Conservation (phyloP, 2,888 invertebrate genomes). For the Clitarchus hookeri region DNA sequence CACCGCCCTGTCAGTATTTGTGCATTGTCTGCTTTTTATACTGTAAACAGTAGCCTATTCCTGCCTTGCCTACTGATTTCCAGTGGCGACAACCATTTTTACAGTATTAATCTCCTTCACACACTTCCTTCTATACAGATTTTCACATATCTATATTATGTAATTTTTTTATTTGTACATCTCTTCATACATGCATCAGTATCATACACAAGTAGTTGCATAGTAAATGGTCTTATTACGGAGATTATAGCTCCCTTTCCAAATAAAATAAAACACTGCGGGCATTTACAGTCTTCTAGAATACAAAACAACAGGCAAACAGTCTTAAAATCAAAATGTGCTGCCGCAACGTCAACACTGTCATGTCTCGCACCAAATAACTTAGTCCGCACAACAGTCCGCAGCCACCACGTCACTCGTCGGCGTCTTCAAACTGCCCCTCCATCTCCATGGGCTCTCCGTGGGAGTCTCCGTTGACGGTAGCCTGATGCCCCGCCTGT, state of each 20-base stretch:
- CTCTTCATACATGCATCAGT: not conserved
- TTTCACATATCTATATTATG: too few species aligned
- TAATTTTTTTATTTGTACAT: too few species aligned
- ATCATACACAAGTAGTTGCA: not conserved
- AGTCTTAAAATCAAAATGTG: not conserved
- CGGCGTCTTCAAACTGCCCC: slow-evolving; percentile 29
- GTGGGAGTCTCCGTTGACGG: not conserved
- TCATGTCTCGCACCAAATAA: not conserved
- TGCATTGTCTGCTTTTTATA: too few species aligned
- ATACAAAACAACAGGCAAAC: not conserved
- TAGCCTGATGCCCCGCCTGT: not conserved
- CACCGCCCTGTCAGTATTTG: too few species aligned
- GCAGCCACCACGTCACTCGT: not conserved
- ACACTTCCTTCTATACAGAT: too few species aligned
- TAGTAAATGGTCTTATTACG: not conserved
- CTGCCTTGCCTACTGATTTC: too few species aligned
- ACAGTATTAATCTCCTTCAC: too few species aligned
- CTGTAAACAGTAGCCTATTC: too few species aligned
- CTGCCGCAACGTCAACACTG: not conserved
- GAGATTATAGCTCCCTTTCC: not conserved
- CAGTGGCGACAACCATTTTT: too few species aligned
- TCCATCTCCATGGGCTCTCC: slow-evolving; percentile 29
- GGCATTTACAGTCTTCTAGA: not conserved
- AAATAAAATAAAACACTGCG: not conserved
- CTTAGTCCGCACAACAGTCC: not conserved